phyloP scores from a whole-genome alignment of 2,888 invertebrate species.

The Hartigia nigra region DNA sequence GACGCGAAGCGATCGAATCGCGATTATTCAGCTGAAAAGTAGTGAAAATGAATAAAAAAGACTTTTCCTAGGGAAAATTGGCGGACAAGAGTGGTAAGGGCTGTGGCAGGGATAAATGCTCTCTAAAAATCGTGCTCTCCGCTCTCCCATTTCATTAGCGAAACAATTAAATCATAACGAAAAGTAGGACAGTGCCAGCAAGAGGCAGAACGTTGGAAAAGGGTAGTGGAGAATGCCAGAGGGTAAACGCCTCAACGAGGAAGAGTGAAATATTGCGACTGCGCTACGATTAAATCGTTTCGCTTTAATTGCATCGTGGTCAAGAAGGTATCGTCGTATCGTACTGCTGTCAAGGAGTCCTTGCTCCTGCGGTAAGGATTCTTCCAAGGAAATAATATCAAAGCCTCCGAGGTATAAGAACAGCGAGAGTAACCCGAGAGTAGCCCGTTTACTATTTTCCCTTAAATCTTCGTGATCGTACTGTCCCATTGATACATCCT shows the following conservation, averaged over 20 bases:
- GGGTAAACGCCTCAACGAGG: slow-evolving; percentile 7
- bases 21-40: not conserved
- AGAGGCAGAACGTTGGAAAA: not conserved
- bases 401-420: not conserved
- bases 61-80: not conserved
- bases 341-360: not conserved
- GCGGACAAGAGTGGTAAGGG: not conserved
- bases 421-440: not conserved
- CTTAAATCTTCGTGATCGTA: not conserved
- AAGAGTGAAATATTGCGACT: slow-evolving; percentile 21
- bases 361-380: not conserved
- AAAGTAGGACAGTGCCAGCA: slow-evolving; percentile 34
- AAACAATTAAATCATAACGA: slow-evolving; percentile 46
- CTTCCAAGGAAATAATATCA: not conserved
- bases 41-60: not conserved
- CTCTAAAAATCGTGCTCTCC: not conserved
- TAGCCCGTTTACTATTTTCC: not conserved
- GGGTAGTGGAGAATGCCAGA: slow-evolving; percentile 2
- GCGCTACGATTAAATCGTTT: slow-evolving; percentile 36
- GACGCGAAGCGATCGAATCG: not conserved
- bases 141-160: slow-evolving; percentile 34
- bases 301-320: slow-evolving; percentile 24
- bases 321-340: not conserved
- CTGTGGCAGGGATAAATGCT: not conserved
- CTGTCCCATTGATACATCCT: not conserved